Conservation (phyloP, 2,113 vertebrate species). For the Corythornis vintsioides region DNA sequence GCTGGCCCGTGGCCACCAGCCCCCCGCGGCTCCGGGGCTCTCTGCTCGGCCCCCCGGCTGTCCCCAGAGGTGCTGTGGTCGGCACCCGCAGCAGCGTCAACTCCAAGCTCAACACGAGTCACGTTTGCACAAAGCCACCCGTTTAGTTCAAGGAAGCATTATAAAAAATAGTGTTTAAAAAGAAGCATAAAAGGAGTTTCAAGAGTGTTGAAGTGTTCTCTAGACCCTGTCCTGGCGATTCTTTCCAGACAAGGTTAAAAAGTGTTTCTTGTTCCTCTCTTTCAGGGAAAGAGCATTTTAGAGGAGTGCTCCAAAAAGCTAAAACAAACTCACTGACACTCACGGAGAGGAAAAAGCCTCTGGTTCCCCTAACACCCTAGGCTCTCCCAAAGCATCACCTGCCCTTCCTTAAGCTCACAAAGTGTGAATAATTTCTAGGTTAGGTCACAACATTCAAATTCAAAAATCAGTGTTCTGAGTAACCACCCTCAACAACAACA, state of each 20-base stretch:
- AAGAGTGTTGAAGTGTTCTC: not conserved
- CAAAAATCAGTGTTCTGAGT: not conserved
- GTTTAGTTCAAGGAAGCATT: not conserved
- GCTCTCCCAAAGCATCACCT: not conserved
- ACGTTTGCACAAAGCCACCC: not conserved
- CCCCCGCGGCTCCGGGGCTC: not conserved
- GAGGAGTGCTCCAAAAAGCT: not conserved
- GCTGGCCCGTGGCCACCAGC: not conserved
- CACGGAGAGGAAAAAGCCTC: not conserved
- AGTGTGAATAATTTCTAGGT: fast-evolving
- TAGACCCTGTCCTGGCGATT: not conserved
- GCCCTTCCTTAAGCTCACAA: not conserved
- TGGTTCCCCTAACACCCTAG: not conserved
- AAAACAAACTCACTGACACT: not conserved
- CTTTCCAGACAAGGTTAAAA: not conserved
- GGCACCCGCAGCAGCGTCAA: no score
- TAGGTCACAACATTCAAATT: not conserved
- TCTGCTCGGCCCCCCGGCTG: not conserved
- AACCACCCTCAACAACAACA: fast-evolving
- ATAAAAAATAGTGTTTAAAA: constrained; percentile 11
- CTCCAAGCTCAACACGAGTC: not conserved
- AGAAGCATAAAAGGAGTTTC: not conserved
- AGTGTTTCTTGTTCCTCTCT: not conserved
- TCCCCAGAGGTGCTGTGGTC: not conserved
- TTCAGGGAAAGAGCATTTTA: not conserved